Evolutionary conservation across 2,888 invertebrate species (phyloP).

Genomic region (Nasonia oneida): DNA sequence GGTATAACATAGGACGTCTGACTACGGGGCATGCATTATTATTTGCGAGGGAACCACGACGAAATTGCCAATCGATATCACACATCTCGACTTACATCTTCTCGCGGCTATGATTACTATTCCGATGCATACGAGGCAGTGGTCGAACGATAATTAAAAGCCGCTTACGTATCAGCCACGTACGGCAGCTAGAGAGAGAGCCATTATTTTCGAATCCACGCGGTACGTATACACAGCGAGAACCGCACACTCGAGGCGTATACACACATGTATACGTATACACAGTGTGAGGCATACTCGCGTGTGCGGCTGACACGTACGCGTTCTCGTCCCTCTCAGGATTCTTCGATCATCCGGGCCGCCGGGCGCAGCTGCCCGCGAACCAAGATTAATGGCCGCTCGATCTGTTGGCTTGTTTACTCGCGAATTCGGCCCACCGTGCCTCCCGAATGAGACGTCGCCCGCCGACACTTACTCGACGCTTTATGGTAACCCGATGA

Average conservation of each 20-base stretch:
- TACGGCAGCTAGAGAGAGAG: not conserved
- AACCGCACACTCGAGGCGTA: not conserved
- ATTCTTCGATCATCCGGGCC: constrained; percentile 29
- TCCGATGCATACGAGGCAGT: too few relatives aligned
- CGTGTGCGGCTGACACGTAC: constrained; percentile 24
- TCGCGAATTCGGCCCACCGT: constrained; percentile 49
- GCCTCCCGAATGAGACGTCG: constrained; percentile 43
- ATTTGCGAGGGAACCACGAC: constrained; percentile 34
- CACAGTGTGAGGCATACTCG: not conserved
- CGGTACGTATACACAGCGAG: not conserved
- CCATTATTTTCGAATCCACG: not conserved
- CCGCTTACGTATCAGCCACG: too few relatives aligned
- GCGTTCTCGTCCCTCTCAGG: constrained; percentile 20
- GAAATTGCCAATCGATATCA: constrained; percentile 44
- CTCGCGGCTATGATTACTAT: too few relatives aligned
- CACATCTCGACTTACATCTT: not conserved
- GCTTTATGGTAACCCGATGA: not conserved
- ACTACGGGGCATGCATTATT: constrained; percentile 53
- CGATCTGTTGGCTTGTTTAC: constrained; percentile 53
- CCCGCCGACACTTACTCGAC: not conserved
- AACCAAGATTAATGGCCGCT: constrained; percentile 49
- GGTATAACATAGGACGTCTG: constrained; percentile 26
- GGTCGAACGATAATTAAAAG: too few relatives aligned
- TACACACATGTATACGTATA: not conserved
- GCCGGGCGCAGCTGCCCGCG: constrained; percentile 25